Evolutionary conservation across 2,888 invertebrate genomes (phyloP).

Genomic region (Autographa pulchrina): DNA sequence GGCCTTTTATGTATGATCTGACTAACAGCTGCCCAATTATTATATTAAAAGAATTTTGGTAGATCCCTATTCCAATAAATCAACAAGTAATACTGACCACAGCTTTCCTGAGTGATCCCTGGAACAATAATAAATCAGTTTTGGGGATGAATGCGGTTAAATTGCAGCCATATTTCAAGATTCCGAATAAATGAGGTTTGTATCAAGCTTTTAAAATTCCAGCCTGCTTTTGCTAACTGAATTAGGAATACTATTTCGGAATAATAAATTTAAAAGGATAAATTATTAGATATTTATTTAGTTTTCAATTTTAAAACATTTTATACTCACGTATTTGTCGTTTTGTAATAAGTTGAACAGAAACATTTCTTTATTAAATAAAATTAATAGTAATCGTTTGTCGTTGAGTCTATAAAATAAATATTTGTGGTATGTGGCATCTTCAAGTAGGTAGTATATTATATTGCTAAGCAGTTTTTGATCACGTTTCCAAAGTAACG

Average conservation of each 20-base stretch:
- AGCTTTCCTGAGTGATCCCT: conserved; percentile 33
- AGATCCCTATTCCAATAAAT: conserved; percentile 41
- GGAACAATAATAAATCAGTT: conserved; percentile 45
- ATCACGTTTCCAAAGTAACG: no score
- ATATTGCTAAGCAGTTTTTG: no score
- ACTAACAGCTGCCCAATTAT: conserved; percentile 17
- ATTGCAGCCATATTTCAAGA: conserved; percentile 55
- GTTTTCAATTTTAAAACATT: no score
- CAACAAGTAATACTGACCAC: conserved; percentile 31
- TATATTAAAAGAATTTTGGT: conserved; percentile 35
- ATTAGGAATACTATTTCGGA: neutral
- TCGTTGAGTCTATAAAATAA: no score
- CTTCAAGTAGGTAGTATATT: no score
- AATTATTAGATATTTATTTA: neutral
- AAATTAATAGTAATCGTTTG: no score
- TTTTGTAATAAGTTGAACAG: no score
- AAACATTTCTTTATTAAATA: no score
- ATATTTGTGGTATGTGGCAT: no score
- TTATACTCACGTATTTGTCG: no score
- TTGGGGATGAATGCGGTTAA: conserved; percentile 44
- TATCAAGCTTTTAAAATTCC: conserved; percentile 19
- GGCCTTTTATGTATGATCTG: neutral
- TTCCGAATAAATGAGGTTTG: conserved; percentile 37
- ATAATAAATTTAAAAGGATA: neutral
- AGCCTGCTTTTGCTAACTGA: conserved; percentile 11